These are phyloP conservation scores for Atherix ibis DNA, from an alignment of 2,888 invertebrate genomes.

Conservation along the genomic window DNA sequence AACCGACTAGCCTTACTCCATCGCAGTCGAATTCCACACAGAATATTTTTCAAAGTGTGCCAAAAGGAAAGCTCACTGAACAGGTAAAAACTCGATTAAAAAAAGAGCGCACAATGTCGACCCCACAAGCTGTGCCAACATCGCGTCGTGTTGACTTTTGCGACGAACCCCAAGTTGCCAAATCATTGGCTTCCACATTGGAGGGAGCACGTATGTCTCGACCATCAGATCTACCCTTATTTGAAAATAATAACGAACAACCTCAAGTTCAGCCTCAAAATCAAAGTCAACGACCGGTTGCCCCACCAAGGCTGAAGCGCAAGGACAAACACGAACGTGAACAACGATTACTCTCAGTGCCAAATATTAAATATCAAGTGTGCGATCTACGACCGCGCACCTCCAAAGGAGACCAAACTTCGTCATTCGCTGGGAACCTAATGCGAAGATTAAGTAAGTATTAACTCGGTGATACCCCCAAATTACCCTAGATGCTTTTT, in stretches of 20 bases:
- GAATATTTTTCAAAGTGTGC: constrained; percentile 14
- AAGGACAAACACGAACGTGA: constrained; percentile 39
- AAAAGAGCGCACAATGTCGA: constrained; percentile 17
- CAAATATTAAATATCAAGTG: constrained; percentile 52
- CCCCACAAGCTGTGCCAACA: constrained; percentile 17
- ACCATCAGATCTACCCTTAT: constrained; percentile 48
- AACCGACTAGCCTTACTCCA: constrained; percentile 13
- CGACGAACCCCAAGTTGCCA: constrained; percentile 17
- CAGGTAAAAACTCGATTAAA: constrained; percentile 12
- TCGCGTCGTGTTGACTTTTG: constrained; percentile 29
- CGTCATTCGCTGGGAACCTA: constrained; percentile 55
- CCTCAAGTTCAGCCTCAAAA: too few relatives aligned
- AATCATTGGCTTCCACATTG: constrained; percentile 17
- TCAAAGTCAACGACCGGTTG: constrained; percentile 34
- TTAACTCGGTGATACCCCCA: constrained; percentile 22
- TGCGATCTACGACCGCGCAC: constrained; percentile 26
- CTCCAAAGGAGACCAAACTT: constrained; percentile 28
- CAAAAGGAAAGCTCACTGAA: constrained; percentile 11
- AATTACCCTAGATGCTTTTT: not conserved
- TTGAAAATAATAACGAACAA: constrained; percentile 22
- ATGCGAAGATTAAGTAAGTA: constrained; percentile 84
- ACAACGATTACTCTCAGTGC: constrained; percentile 57
- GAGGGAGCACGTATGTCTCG: constrained; percentile 30
- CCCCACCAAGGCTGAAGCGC: constrained; percentile 39
- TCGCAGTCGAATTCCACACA: constrained; percentile 15